A percentile compares a stretch with the other conserved stretches of the same genome.
Conservation (phyloP, 1,140 invertebrate species). For the Thalassaphorura encarpata region DNA sequence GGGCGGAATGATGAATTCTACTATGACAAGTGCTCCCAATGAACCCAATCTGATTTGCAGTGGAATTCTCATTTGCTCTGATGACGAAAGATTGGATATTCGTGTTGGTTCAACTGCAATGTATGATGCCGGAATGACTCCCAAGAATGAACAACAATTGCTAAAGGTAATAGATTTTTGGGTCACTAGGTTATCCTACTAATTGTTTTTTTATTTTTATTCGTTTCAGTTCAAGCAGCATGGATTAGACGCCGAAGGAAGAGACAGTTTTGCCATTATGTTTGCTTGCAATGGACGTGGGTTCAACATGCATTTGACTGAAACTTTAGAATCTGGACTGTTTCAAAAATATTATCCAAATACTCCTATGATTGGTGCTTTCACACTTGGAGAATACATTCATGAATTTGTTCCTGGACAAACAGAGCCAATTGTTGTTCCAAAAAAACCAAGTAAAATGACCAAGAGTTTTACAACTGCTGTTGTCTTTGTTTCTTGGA, state of each 20-base stretch:
- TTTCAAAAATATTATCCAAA: conserved; percentile 49
- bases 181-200: neutral
- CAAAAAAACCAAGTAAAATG: conserved; percentile 1
- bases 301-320: conserved; percentile 34
- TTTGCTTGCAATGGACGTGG: conserved; percentile 49
- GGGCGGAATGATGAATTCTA: neutral
- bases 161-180: neutral
- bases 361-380: conserved; percentile 48
- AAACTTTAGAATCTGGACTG: conserved; percentile 45
- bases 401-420: conserved; percentile 16
- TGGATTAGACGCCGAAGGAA: conserved; percentile 30
- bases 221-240: conserved; percentile 37
- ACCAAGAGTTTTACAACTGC: conserved; percentile 19
- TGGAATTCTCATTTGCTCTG: neutral
- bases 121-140: conserved; percentile 6
- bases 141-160: conserved; percentile 8
- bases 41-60: neutral
- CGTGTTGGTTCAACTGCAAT: conserved; percentile 15
- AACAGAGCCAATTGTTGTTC: neutral
- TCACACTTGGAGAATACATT: conserved; percentile 47
- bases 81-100: neutral
- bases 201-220: conserved; percentile 21
- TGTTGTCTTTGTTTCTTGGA: conserved; percentile 21
- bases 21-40: too few species aligned
- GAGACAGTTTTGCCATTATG: conserved; percentile 45